Evolutionary conservation across 1,140 invertebrate species (phyloP), one percentile per base, ranked within the genome.

Genomic region (Drosophila punjabiensis): DNA sequence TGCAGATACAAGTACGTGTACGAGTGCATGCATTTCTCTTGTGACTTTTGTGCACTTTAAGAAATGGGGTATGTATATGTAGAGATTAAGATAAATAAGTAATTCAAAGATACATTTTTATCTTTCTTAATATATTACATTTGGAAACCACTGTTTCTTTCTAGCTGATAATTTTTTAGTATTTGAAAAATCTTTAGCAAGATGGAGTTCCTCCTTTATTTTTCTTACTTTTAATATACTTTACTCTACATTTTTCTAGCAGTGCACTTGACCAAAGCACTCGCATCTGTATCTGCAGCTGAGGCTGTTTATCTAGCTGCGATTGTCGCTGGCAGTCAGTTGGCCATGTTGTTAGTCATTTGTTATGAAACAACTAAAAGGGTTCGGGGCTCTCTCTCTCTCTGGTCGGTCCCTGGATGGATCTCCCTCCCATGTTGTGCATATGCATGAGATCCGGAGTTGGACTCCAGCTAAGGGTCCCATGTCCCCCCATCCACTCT

Each of bases 341-440:
- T 75, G 81, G 68, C 81, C 81, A 89, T 84, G 84, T 88, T 88
- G 84, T 88, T 88, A 88, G 84, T 88, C 85, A 89, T 89, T 89
- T 89, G 86, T 89, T 89, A 89, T 90, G 85, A 89, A 82, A 87
- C 76, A 68, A 75, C 76, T 65, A 71, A 82, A 86, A 86, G 79
- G 82, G 82, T 77, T 69, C 59, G 39, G 18, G 41, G 30, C 63
- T 70, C 48, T 53, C 28, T 53, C 20, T 70, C 37, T 53, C 28
- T 53, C 20, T 37, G 64, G 63, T 30, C 24, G 50, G 66, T 37
- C 64, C 43, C 60, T 69, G 78, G 52, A 53, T 53, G 52, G 70
- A 79, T 81, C 63, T 76, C 62, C 63, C 62, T 76, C 62, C 63
- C 65, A 64, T 56, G 39, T 76, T 69, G 68, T 85, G 85, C 81